A percentile compares a stretch with the other conserved stretches of the same genome.
Conservation (phyloP, 2,113 vertebrate genomes). For the Dromas ardeola region DNA sequence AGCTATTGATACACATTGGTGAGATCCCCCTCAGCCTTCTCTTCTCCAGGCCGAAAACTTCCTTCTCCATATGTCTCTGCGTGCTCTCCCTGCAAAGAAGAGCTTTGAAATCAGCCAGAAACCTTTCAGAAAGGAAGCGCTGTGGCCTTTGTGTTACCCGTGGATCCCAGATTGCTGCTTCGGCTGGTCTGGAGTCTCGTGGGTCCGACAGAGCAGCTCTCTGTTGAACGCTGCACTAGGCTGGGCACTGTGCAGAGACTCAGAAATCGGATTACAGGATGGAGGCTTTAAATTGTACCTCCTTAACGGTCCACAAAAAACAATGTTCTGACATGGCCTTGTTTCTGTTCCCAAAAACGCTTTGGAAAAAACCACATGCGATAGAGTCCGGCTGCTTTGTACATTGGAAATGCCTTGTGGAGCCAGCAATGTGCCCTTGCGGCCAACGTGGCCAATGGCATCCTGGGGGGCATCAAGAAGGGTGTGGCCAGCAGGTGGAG, state of each 20-base stretch:
- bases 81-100: neutral
- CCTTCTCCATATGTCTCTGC: neutral
- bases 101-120: neutral
- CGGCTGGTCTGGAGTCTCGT: neutral
- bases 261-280: neutral
- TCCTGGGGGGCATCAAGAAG: too few species aligned
- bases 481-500: too few species aligned
- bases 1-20: fast-evolving
- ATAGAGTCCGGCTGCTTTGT: neutral
- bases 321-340: neutral
- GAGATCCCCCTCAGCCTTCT: neutral
- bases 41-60: neutral
- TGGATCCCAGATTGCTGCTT: neutral
- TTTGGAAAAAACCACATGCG: neutral
- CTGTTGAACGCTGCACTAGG: neutral
- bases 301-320: neutral
- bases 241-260: fast-evolving
- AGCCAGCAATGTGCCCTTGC: too few species aligned
- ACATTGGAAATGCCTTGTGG: neutral
- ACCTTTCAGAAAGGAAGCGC: neutral
- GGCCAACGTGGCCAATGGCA: too few species aligned
- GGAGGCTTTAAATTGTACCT: fast-evolving
- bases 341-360: neutral
- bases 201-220: neutral
- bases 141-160: too few species aligned